Evolutionary conservation across 2,797 vertebrate species (phyloP), one percentile per base, ranked within the genome.

Genomic region (Ceryle rudis): DNA sequence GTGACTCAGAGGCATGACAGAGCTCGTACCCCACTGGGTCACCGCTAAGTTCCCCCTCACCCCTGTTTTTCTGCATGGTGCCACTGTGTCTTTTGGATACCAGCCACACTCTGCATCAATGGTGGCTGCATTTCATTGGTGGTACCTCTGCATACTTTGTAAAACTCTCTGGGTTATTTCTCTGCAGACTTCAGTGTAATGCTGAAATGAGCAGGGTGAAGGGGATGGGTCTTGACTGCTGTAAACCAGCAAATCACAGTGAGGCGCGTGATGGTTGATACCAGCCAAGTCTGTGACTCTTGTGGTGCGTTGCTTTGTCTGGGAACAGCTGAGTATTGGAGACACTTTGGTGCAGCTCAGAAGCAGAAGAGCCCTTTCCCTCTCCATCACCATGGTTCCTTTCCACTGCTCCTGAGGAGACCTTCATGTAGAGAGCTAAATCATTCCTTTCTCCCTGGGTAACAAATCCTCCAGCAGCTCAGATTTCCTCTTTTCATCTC

Each of bases 161-260:
- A 41, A 44, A 19, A 11, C 11, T 25, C 67, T 10, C n/a, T 2
- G 77, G 62, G 46, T 23, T 6, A 1, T 37, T 57, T 31, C 70
- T 29, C 33, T 8, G 0, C 33, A 3, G 0, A 3, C 46, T 10
- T 5, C 19, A 1, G 42, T 1, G 16, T 21, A 14, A 6, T 7
- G 29, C 21, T 70, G 61, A 4, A 13, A 9, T 2, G 26, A 46
- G 17, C 37, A 6, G 52, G 29, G 61, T 23, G 55, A 28, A 42
- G 2, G 46, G 57, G 35, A 20, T 46, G 67, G 52, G 9, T 7
- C 26, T 46, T 25, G 47, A 3, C 10, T 20, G 35, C 5, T 46
- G 55, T 28, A 21, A 86, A 49, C 8, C 23, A 42, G 25, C 31
- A 58, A 57, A 44, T 3, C 23, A 8, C 26, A 20, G 22, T 0